A percentile compares a stretch with the other conserved stretches of the same genome.
Conservation (phyloP, 2,888 invertebrate genomes). For the Exocentrus adspersus region DNA sequence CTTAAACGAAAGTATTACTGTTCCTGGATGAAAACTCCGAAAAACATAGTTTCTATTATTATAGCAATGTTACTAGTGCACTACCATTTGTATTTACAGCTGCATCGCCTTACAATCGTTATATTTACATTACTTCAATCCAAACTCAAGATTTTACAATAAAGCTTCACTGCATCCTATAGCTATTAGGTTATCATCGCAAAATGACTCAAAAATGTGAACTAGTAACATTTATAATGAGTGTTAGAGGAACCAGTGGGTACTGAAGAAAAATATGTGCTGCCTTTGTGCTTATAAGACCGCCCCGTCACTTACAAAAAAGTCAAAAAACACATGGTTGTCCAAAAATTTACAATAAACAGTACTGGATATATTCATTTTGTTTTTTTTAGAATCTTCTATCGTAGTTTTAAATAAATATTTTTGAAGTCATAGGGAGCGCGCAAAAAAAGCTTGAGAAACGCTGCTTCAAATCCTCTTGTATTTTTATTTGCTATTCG, state of each 20-base stretch:
- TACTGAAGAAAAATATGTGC: constrained; percentile 29
- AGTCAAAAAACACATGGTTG: not conserved
- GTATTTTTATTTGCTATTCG: too few species aligned
- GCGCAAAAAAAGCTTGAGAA: too few species aligned
- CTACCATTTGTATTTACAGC: constrained; percentile 45
- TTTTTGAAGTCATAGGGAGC: too few species aligned
- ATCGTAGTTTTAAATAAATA: not conserved
- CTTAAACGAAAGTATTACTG: constrained; percentile 16
- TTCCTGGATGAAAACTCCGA: constrained; percentile 6
- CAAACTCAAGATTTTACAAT: too few species aligned
- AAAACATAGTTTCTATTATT: constrained; percentile 9
- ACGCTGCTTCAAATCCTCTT: too few species aligned
- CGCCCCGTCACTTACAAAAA: not conserved
- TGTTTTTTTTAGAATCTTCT: too few species aligned
- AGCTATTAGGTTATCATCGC: not conserved
- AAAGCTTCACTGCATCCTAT: too few species aligned
- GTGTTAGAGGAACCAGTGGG: constrained; percentile 6
- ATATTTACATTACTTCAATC: constrained; percentile 39
- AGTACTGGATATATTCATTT: too few species aligned
- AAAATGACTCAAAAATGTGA: constrained; percentile 31
- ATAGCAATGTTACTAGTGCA: constrained; percentile 51
- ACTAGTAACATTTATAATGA: constrained; percentile 39
- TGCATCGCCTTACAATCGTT: constrained; percentile 38
- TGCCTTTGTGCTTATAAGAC: constrained; percentile 31
- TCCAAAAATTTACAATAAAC: too few species aligned